Evolutionary conservation across 2,113 vertebrate species (phyloP).

Genomic region (Lamprologus speciosus): DNA sequence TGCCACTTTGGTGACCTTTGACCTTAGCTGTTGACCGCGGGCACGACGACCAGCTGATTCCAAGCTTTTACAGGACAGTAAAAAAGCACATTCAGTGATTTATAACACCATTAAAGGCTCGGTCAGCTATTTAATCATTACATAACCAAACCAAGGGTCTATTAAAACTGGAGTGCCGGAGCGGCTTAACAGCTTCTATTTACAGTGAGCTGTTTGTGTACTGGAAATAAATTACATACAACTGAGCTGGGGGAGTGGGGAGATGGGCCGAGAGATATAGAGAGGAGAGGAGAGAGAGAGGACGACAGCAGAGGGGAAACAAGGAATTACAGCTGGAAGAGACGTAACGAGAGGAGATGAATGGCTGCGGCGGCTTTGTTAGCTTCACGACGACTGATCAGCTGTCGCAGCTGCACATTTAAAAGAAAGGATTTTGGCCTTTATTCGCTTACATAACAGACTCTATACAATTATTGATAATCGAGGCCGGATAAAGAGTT

Average conservation of each 20-base stretch:
- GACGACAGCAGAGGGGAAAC: background rate
- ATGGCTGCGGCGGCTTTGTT: background rate
- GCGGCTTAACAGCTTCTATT: slow-evolving; percentile 34
- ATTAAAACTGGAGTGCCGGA: background rate
- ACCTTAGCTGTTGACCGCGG: background rate
- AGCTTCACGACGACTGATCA: background rate
- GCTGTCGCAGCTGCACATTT: background rate
- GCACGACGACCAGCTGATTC: background rate
- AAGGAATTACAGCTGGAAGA: background rate
- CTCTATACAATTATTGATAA: fast-evolving
- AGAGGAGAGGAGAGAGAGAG: background rate
- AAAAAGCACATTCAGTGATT: background rate
- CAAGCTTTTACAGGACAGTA: background rate
- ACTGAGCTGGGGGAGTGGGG: background rate
- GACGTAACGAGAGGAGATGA: background rate
- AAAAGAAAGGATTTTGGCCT: background rate
- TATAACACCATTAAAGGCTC: slow-evolving; percentile 8
- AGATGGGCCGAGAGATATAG: background rate
- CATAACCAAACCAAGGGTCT: slow-evolving; percentile 21
- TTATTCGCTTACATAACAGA: background rate
- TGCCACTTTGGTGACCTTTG: background rate
- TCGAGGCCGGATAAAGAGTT: background rate
- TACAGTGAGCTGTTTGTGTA: background rate
- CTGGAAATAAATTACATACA: slow-evolving; percentile 1
- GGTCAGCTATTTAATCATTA: slow-evolving; percentile 40